phyloP scores from a whole-genome alignment of 1,140 invertebrate species.

The Cylas formicarius region DNA sequence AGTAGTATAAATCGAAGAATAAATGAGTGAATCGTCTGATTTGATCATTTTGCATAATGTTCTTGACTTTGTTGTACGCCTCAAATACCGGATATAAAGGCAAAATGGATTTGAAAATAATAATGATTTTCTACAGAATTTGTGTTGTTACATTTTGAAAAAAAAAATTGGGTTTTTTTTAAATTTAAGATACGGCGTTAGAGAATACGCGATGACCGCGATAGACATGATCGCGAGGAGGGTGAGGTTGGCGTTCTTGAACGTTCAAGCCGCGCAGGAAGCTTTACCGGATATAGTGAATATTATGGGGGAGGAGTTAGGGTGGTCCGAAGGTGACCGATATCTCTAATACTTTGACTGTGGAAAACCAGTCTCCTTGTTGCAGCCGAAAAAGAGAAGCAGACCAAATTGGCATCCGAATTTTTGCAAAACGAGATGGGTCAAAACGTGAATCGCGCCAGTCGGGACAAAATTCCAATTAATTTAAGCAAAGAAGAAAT shows the following conservation, averaged over 20 bases:
- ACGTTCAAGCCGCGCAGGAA: slow-evolving; percentile 94
- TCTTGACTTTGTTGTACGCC: no score
- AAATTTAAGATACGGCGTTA: slow-evolving; percentile 81
- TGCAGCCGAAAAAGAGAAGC: slow-evolving; percentile 49
- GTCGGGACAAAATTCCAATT: slow-evolving; percentile 81
- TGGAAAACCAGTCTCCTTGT: slow-evolving; percentile 2
- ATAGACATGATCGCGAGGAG: slow-evolving; percentile 94
- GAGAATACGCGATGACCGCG: slow-evolving; percentile 93
- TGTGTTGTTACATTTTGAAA: no score
- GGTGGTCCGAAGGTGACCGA: slow-evolving; percentile 72
- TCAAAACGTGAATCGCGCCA: slow-evolving; percentile 82
- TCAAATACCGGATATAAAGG: no score
- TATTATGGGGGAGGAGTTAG: slow-evolving; percentile 94
- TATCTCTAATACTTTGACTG: background rate
- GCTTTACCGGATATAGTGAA: slow-evolving; percentile 85
- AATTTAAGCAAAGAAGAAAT: slow-evolving; percentile 94
- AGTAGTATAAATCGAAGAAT: no score
- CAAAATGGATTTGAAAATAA: no score
- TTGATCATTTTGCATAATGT: no score
- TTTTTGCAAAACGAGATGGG: slow-evolving; percentile 96
- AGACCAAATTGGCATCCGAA: slow-evolving; percentile 70
- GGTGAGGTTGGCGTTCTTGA: slow-evolving; percentile 89
- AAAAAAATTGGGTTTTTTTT: no score
- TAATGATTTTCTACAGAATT: no score
- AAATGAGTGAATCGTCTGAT: no score